Conservation (phyloP, 2,888 invertebrate species). For the Eupeodes luniger region DNA sequence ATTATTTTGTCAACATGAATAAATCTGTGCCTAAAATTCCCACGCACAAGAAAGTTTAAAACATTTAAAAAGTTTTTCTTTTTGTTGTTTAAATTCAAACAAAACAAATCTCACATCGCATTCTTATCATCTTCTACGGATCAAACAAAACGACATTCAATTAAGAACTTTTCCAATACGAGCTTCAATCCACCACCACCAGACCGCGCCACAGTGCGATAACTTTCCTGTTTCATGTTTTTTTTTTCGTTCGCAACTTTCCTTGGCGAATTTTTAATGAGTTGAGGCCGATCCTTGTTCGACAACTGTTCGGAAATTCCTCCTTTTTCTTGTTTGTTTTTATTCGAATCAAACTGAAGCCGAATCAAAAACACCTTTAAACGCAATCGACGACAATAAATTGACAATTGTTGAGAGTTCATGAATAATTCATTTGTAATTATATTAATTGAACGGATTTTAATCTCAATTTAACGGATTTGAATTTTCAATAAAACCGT, state of each 20-base stretch:
- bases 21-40: neutral
- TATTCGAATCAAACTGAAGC: neutral
- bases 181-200: neutral
- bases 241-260: slow-evolving; percentile 21
- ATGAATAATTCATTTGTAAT: slow-evolving; percentile 60
- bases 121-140: neutral
- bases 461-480: slow-evolving; percentile 43
- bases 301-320: neutral
- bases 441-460: slow-evolving; percentile 45
- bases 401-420: slow-evolving; percentile 20
- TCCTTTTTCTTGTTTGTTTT: neutral
- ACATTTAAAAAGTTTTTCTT: neutral
- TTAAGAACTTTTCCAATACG: slow-evolving; percentile 37
- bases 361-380: neutral
- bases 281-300: slow-evolving; percentile 6
- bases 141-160: slow-evolving; percentile 34
- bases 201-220: neutral
- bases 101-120: neutral
- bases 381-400: neutral
- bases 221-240: slow-evolving; percentile 15
- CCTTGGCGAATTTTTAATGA: slow-evolving; percentile 29
- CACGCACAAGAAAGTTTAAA: neutral
- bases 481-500: slow-evolving; percentile 12
- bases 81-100: neutral
- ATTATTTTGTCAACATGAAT: neutral